Evolutionary conservation across 2,113 vertebrate species (phyloP).

Genomic region (Semicossyphus pulcher): DNA sequence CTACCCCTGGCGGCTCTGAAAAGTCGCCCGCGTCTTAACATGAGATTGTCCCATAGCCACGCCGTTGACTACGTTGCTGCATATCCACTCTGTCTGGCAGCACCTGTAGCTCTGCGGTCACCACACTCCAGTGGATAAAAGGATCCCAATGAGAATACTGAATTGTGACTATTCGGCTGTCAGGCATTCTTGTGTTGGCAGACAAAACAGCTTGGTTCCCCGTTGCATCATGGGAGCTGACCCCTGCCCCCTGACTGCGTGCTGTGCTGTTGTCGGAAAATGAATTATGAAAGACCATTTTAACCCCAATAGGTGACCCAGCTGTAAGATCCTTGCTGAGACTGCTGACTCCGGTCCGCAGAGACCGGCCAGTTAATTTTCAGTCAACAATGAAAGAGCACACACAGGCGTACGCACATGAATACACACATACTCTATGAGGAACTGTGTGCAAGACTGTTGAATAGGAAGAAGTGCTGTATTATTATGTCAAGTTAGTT

Average conservation of each 20-base stretch:
- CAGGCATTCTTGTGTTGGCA: slow-evolving; percentile 32
- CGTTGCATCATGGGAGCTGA: slow-evolving; percentile 49
- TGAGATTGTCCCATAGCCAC: slow-evolving; percentile 27
- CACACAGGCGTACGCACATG: background rate
- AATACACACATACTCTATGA: slow-evolving; percentile 3
- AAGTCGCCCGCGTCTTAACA: slow-evolving; percentile 27
- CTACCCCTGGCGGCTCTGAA: slow-evolving; percentile 14
- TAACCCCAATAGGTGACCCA: slow-evolving; percentile 58
- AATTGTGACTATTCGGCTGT: slow-evolving; percentile 38
- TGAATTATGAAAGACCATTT: slow-evolving; percentile 60
- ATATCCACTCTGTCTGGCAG: slow-evolving; percentile 21
- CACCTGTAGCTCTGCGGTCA: slow-evolving; percentile 33
- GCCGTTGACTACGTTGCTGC: background rate
- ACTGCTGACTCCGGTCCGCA: slow-evolving; percentile 43
- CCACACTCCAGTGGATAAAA: slow-evolving; percentile 20
- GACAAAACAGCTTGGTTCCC: slow-evolving; percentile 41
- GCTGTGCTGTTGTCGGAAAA: slow-evolving; percentile 41
- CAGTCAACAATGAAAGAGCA: slow-evolving; percentile 30
- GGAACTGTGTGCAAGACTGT: slow-evolving; percentile 6
- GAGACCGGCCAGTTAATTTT: slow-evolving; percentile 39
- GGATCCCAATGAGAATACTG: slow-evolving; percentile 32
- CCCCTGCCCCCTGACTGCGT: slow-evolving; percentile 26
- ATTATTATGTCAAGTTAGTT: slow-evolving; percentile 25
- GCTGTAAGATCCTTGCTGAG: slow-evolving; percentile 20
- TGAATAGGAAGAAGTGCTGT: slow-evolving; percentile 7